Evolutionary conservation across 2,113 vertebrate species (phyloP), one percentile per base, ranked within the genome.

Genomic region (Cyprinodon tularosa): DNA sequence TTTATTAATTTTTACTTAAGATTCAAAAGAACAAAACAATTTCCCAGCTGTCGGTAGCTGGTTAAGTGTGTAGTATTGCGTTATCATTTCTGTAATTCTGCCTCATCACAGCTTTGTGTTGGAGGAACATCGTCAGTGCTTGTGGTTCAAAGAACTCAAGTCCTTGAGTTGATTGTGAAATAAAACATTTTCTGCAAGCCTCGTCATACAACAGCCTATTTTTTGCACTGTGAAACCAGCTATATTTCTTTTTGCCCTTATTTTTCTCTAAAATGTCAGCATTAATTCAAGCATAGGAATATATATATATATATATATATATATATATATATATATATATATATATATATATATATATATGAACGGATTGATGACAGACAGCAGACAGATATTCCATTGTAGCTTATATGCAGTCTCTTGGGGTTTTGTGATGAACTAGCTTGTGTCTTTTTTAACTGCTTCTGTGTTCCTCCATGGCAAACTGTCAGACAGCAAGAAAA

Each of bases 371-470:
- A 29, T 29, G 29, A 81, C 69, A 66, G 17, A 15, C 40, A 71
- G 29, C 48, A 74, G 13, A 73, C 9, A 17, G 42, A 3, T 29
- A 66, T 59, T 74, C 42, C 68, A 45, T 37, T 29, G 68, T 77
- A 20, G 39, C 65, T 50, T 6, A 59, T 6, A 50, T 74, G 22
- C 74, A 70, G 64, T 62, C 69, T 75, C 75, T 74, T 60, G 50
- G 62, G 62, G 71, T 9, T 3, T 59, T 0, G n/a, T 17, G 13
- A 66, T 50, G 40, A 48, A 62, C 48, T 44, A 39, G 69, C 22
- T 20, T 82, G 72, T 71, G 50, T 80, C 45, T 74, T 45, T 14
- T 14, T 73, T 74, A 83, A 78, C 86, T 83, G 76, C 72, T 68
- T 79, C 45, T 62, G n/a, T 60, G 3, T 80, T 3, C 64, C 44